Evolutionary conservation across 92 coral and sea anemone species (phyloP).

Genomic region (Heteractis magnifica): DNA sequence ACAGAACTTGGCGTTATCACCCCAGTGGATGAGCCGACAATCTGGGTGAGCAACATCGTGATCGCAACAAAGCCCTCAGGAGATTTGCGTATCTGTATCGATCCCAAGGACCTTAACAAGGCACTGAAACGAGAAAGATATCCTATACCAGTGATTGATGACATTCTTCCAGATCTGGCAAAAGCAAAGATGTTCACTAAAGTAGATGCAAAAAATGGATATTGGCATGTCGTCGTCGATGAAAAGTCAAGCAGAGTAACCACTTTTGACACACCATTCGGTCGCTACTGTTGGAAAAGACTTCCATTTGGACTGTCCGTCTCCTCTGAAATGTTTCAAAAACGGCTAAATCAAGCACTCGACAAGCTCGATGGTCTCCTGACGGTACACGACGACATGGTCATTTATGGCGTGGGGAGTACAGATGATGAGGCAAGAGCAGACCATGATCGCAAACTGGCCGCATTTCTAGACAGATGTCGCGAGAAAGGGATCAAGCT

Average conservation of each 20-base stretch:
- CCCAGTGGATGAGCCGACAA: constrained; percentile 36
- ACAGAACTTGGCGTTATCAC: constrained; percentile 17
- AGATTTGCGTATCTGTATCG: constrained; percentile 34
- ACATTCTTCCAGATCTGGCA: constrained; percentile 23
- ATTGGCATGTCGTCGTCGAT: not conserved
- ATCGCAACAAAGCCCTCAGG: not conserved
- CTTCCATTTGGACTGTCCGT: constrained; percentile 36
- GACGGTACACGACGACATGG: too few relatives aligned
- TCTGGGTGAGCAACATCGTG: not conserved
- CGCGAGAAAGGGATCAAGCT: too few relatives aligned
- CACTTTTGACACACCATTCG: constrained; percentile 32
- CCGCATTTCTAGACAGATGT: too few relatives aligned
- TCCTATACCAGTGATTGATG: constrained; percentile 28
- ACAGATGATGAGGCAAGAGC: too few relatives aligned
- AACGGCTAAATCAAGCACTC: constrained; percentile 24
- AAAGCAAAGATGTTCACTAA: constrained; percentile 2
- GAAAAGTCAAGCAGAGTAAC: constrained; percentile 28
- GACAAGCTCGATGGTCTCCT: constrained; percentile 21
- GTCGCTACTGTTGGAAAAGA: constrained; percentile 30
- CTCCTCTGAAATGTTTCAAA: not conserved
- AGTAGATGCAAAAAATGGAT: too few relatives aligned
- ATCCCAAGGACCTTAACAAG: constrained; percentile 18
- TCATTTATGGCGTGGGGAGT: too few relatives aligned
- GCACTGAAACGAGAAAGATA: too few relatives aligned
- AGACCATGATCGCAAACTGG: too few relatives aligned